Evolutionary conservation across 2,888 invertebrate species (phyloP).

Genomic region (Drosophila ezoana): DNA sequence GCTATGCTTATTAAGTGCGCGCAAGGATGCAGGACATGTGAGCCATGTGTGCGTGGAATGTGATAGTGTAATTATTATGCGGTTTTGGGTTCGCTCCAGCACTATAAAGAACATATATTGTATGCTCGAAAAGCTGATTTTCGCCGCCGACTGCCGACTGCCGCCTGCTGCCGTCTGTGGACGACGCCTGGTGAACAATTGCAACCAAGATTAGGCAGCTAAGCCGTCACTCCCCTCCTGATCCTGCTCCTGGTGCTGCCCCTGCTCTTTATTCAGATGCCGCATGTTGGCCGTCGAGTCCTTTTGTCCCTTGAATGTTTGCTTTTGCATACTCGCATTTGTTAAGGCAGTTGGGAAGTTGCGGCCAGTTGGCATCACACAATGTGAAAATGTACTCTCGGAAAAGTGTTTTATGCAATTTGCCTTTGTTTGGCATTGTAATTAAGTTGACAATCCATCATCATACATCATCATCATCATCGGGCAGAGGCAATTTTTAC

Average conservation of each 20-base stretch:
- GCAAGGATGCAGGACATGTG: slow-evolving; percentile 65
- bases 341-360: slow-evolving; percentile 31
- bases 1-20: slow-evolving; percentile 59
- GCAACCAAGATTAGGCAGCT: slow-evolving; percentile 73
- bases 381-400: slow-evolving; percentile 36
- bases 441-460: slow-evolving; percentile 83
- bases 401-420: slow-evolving; percentile 64
- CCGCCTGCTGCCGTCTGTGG: neutral
- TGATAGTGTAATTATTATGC: slow-evolving; percentile 80
- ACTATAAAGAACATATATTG: slow-evolving; percentile 21
- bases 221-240: slow-evolving; percentile 53
- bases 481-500: slow-evolving; percentile 20
- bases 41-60: slow-evolving; percentile 59
- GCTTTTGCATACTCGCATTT: slow-evolving; percentile 56
- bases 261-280: slow-evolving; percentile 29
- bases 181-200: slow-evolving; percentile 56
- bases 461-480: slow-evolving; percentile 79
- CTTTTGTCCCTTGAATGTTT: slow-evolving; percentile 54
- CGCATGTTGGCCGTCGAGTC: slow-evolving; percentile 51
- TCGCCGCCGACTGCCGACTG: slow-evolving; percentile 14
- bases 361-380: slow-evolving; percentile 47
- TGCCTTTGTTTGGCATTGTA: slow-evolving; percentile 80
- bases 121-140: slow-evolving; percentile 29
- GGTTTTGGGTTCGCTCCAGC: slow-evolving; percentile 58
- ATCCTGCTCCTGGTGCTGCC: too few species aligned